Evolutionary conservation across 1,140 invertebrate genomes (phyloP).

Genomic region (Idris sp.): DNA sequence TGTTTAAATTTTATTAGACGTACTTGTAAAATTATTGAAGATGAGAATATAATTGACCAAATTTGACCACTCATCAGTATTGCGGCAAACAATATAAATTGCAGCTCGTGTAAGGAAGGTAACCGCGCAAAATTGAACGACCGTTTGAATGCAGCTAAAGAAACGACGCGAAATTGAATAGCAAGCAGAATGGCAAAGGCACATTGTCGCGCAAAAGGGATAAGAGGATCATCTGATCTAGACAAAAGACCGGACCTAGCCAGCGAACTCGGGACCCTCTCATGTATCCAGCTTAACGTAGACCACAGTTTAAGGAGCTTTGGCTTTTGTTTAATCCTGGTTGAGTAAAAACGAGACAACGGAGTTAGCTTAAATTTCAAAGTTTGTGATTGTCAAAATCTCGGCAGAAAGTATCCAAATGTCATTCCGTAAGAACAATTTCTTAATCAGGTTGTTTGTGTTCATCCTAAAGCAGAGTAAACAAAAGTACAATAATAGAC

Average conservation of each 20-base stretch:
- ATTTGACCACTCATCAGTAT: no score
- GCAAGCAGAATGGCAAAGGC: slow-evolving; percentile 48
- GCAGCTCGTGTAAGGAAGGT: no score
- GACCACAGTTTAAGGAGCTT: slow-evolving; percentile 78
- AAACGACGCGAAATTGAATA: slow-evolving; percentile 56
- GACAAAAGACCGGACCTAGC: slow-evolving; percentile 65
- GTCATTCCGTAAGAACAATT: slow-evolving; percentile 53
- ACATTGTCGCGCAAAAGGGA: slow-evolving; percentile 61
- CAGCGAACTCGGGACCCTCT: slow-evolving; percentile 67
- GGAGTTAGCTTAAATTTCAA: slow-evolving; percentile 65
- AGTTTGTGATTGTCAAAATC: slow-evolving; percentile 68
- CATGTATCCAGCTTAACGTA: slow-evolving; percentile 77
- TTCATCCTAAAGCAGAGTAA: slow-evolving; percentile 7
- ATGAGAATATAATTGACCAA: no score
- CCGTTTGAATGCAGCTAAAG: slow-evolving; percentile 42
- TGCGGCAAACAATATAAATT: slow-evolving; percentile 11
- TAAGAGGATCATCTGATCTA: slow-evolving; percentile 69
- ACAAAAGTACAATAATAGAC: no score
- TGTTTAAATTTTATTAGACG: slow-evolving; percentile 66
- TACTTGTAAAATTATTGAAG: no score
- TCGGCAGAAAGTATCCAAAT: slow-evolving; percentile 40
- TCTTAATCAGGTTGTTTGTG: slow-evolving; percentile 38
- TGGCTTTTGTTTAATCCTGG: slow-evolving; percentile 77
- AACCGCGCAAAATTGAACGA: slow-evolving; percentile 34
- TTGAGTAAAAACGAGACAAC: slow-evolving; percentile 76